These are phyloP conservation scores for Brachynemurus nebulosus DNA, from an alignment of 2,888 invertebrate genomes.

Conservation along the genomic window DNA sequence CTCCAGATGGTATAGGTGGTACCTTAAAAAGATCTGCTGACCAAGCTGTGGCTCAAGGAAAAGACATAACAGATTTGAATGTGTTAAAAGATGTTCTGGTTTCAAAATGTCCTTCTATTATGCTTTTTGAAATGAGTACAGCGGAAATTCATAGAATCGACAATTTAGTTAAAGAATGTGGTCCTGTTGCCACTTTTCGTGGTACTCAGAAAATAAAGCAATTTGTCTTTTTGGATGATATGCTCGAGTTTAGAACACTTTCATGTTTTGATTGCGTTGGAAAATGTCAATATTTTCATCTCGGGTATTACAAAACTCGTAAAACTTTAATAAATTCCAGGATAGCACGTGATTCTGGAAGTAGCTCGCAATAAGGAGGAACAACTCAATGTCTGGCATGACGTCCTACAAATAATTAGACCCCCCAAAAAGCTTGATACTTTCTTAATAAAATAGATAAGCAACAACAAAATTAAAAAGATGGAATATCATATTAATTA, in stretches of 20 bases:
- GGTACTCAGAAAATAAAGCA: neutral
- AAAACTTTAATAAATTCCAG: too few relatives aligned
- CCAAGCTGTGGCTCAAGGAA: conserved; percentile 16
- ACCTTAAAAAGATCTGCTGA: conserved; percentile 25
- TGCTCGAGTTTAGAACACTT: neutral
- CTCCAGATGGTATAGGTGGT: conserved; percentile 26
- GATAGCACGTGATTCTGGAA: too few relatives aligned
- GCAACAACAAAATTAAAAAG: too few relatives aligned
- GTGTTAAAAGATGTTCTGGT: conserved; percentile 16
- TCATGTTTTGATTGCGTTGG: conserved; percentile 1
- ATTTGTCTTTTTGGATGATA: neutral
- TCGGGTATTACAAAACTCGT: too few relatives aligned
- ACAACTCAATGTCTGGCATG: too few relatives aligned
- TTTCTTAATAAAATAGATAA: too few relatives aligned
- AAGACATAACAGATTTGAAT: conserved; percentile 18
- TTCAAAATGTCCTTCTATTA: conserved; percentile 19
- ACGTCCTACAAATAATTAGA: too few relatives aligned
- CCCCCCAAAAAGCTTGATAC: too few relatives aligned
- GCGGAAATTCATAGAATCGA: neutral
- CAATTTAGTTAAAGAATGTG: neutral
- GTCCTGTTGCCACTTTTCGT: neutral
- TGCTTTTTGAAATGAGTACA: neutral
- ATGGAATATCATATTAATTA: too few relatives aligned
- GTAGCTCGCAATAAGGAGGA: too few relatives aligned
- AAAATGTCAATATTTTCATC: neutral